Percentiles rank a stretch among this genome's conserved stretches.
These are phyloP conservation scores for Eupithecia insigniata DNA, from an alignment of 2,888 invertebrate genomes.

Conservation along the genomic window DNA sequence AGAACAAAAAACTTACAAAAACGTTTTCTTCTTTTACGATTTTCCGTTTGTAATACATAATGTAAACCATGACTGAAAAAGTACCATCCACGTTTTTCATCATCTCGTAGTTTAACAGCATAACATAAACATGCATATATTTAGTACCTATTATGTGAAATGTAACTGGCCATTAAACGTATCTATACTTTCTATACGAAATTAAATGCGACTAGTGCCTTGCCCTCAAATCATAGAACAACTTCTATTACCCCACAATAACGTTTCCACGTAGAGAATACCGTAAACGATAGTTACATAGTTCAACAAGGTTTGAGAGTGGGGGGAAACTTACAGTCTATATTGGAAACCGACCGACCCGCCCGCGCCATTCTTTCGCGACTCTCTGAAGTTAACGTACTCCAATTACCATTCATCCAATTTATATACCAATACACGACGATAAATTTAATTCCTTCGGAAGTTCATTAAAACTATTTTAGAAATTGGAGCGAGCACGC, in stretches of 20 bases:
- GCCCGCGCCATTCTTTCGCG: constrained; percentile 62
- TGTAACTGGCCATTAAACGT: background rate
- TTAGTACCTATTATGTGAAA: background rate
- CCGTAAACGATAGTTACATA: constrained; percentile 40
- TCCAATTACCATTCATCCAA: constrained; percentile 33
- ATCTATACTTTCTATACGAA: background rate
- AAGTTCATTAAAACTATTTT: constrained; percentile 18
- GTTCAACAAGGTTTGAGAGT: constrained; percentile 47
- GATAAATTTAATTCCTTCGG: constrained; percentile 12
- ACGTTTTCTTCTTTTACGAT: background rate
- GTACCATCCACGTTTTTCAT: background rate
- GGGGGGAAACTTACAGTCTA: constrained; percentile 67
- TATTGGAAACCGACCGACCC: constrained; percentile 60
- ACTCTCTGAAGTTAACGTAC: constrained; percentile 50
- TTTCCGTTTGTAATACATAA: background rate
- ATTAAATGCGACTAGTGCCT: background rate
- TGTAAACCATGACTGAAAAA: background rate
- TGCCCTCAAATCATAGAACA: background rate
- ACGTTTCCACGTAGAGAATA: constrained; percentile 38
- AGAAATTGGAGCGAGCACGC: constrained; percentile 21
- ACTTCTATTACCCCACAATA: constrained; percentile 40
- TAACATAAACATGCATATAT: background rate
- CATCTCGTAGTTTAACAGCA: background rate
- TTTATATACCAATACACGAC: constrained; percentile 21
- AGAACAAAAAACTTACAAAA: background rate